Conservation (phyloP, 2,113 vertebrate species). For the Cranoglanis bouderius region DNA sequence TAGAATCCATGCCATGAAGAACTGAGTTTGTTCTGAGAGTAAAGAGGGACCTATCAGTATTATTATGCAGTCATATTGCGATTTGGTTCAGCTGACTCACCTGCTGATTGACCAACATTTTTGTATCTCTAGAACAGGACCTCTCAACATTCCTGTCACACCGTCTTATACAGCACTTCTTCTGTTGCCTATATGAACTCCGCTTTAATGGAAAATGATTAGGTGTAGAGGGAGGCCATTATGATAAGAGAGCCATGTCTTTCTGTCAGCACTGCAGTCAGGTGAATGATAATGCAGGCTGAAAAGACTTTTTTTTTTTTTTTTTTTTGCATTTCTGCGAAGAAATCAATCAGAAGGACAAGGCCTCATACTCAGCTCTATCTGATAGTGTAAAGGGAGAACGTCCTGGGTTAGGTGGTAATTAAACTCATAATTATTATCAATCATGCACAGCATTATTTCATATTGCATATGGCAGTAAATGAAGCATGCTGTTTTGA, state of each 20-base stretch:
- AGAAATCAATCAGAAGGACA: conserved; percentile 9
- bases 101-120: conserved; percentile 3
- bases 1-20: background rate
- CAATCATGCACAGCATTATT: conserved; percentile 41
- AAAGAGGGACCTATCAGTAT: background rate
- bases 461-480: conserved; percentile 28
- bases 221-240: conserved; percentile 30
- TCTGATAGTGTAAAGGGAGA: conserved; percentile 9
- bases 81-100: background rate
- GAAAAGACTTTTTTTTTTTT: conserved; percentile 6
- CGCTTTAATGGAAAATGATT: conserved; percentile 42
- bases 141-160: background rate
- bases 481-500: conserved; percentile 33
- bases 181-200: conserved; percentile 17
- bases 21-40: background rate
- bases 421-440: conserved; percentile 50
- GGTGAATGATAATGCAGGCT: conserved; percentile 31
- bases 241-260: conserved; percentile 24
- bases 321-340: background rate
- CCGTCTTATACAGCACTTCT: background rate
- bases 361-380: background rate
- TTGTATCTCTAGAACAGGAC: background rate
- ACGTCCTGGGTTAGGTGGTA: conserved; percentile 27
- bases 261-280: background rate
- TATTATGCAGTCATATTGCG: background rate